These are phyloP conservation scores for Acyrthosiphon pisum DNA, from an alignment of 1,140 invertebrate genomes.

Conservation along the genomic window DNA sequence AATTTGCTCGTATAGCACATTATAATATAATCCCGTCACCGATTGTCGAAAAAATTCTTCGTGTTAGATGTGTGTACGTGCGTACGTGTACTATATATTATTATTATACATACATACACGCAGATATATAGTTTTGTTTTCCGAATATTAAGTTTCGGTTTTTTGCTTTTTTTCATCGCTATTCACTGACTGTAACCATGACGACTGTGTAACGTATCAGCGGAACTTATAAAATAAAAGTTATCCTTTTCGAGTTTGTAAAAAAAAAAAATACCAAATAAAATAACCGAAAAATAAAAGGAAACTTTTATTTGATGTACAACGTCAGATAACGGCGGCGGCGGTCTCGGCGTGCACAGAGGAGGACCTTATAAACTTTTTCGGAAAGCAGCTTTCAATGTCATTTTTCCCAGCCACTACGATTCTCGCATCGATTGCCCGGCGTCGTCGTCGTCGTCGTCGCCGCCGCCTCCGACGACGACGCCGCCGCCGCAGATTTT, in stretches of 20 bases:
- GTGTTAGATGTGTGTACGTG: background rate
- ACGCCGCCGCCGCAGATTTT: background rate
- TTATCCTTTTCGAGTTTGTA: constrained; percentile 45
- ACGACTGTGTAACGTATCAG: constrained; percentile 39
- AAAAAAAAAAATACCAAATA: constrained; percentile 29
- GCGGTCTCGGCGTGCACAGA: background rate
- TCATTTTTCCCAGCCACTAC: constrained; percentile 20
- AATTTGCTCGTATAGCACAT: background rate
- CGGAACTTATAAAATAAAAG: constrained; percentile 49
- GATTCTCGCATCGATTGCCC: constrained; percentile 12
- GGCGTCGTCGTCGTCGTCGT: background rate
- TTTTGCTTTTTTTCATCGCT: background rate
- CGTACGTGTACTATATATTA: background rate
- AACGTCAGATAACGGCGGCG: constrained; percentile 33
- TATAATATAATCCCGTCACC: background rate
- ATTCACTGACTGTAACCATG: constrained; percentile 35
- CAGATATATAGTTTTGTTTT: constrained; percentile 24
- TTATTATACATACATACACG: background rate
- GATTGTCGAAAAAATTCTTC: constrained; percentile 16
- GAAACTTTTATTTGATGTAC: constrained; percentile 45
- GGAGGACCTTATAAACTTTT: constrained; percentile 20
- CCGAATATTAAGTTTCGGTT: constrained; percentile 38
- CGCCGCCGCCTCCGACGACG: background rate
- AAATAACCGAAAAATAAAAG: constrained; percentile 31
- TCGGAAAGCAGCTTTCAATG: constrained; percentile 40